phyloP scores from a whole-genome alignment of 2,888 invertebrate species.

The Elgonia sp. region DNA sequence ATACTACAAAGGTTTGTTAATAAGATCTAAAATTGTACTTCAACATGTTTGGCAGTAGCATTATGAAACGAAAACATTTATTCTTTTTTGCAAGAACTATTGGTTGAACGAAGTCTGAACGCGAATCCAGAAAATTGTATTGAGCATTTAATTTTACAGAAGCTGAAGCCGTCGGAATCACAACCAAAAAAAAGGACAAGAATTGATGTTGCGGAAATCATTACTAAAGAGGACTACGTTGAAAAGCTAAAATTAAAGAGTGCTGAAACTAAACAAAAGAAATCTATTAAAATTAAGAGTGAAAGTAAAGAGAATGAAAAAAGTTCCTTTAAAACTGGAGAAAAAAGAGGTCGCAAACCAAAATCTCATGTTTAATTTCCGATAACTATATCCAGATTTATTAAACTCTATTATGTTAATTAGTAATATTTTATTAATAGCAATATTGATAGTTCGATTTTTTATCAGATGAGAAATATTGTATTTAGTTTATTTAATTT shows the following conservation, averaged over 20 bases:
- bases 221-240: conserved; percentile 34
- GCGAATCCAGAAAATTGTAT: conserved; percentile 11
- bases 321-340: conserved; percentile 9
- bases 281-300: conserved; percentile 24
- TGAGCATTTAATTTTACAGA: conserved; percentile 28
- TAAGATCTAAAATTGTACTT: conserved; percentile 11
- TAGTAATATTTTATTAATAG: neutral
- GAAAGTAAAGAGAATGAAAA: conserved; percentile 16
- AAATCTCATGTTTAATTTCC: conserved; percentile 6
- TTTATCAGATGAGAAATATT: neutral
- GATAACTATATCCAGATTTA: neutral
- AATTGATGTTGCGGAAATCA: conserved; percentile 15
- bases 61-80: conserved; percentile 8
- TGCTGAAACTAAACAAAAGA: conserved; percentile 19
- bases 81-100: conserved; percentile 13
- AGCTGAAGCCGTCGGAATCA: conserved; percentile 17
- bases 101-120: conserved; percentile 13
- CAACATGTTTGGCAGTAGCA: neutral
- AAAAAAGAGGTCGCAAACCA: conserved; percentile 41
- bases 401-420: neutral
- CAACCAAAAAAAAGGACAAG: conserved; percentile 18
- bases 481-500: conserved; percentile 26
- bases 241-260: conserved; percentile 23
- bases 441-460: neutral
- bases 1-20: neutral